These are phyloP conservation scores for Drosophila tanythrix DNA, from an alignment of 2,888 invertebrate genomes.

Conservation along the genomic window DNA sequence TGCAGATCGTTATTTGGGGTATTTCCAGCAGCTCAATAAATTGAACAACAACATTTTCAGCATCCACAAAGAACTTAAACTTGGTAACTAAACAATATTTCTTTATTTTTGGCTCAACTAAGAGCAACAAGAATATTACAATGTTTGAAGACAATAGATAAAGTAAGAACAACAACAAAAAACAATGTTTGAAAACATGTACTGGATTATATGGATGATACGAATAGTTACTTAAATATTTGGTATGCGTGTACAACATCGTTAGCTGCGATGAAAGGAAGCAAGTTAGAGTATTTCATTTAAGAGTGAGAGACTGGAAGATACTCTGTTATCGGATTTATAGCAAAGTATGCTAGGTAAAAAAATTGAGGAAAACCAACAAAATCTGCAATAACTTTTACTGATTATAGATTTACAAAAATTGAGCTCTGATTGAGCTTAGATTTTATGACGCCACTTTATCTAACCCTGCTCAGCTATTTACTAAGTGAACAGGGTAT, in stretches of 20 bases:
- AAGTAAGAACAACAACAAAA: constrained; percentile 17
- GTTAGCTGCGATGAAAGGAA: constrained; percentile 14
- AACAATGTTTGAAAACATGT: constrained; percentile 39
- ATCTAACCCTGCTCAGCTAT: not conserved
- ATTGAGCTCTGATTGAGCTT: no score
- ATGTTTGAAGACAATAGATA: constrained; percentile 33
- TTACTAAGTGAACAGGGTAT: constrained; percentile 6
- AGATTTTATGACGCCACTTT: not conserved
- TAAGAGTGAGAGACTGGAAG: not conserved
- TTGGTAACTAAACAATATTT: constrained; percentile 23
- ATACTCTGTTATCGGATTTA: not conserved
- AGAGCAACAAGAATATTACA: constrained; percentile 38
- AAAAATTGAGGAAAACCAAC: not conserved
- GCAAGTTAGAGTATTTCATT: not conserved
- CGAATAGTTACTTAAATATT: constrained; percentile 14
- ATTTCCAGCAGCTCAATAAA: constrained; percentile 50
- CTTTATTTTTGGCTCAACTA: not conserved
- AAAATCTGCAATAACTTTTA: not conserved
- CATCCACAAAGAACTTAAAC: constrained; percentile 34
- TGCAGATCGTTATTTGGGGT: not conserved
- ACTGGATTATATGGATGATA: constrained; percentile 20
- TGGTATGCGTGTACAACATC: constrained; percentile 7
- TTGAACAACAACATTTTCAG: constrained; percentile 4
- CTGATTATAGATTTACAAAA: not conserved
- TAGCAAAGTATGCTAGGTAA: rapidly evolving